Evolutionary conservation across 1,140 invertebrate genomes (phyloP).

Genomic region (Drosophila tropicalis): DNA sequence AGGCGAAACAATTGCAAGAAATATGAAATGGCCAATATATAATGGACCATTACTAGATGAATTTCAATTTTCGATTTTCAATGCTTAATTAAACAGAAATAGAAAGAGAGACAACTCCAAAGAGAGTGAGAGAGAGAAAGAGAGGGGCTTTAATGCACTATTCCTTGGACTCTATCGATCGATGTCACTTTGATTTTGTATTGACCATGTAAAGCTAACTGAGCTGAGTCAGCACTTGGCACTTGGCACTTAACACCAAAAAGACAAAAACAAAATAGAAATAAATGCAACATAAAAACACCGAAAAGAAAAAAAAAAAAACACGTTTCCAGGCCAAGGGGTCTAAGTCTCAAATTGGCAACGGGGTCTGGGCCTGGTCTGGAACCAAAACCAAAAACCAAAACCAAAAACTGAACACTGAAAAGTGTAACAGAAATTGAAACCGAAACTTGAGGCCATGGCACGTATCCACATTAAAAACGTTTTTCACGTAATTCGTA

Average conservation of each 20-base stretch:
- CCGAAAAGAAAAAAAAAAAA: conserved; percentile 42
- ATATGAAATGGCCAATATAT: conserved; percentile 5
- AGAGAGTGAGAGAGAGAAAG: background rate
- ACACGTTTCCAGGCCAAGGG: conserved; percentile 65
- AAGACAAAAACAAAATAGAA: conserved; percentile 3
- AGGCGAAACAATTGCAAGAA: conserved; percentile 24
- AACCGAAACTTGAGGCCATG: conserved; percentile 51
- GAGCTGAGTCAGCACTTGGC: conserved; percentile 8
- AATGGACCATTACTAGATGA: conserved; percentile 7
- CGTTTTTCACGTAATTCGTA: conserved; percentile 41
- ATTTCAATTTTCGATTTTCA: conserved; percentile 4
- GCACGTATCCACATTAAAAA: conserved; percentile 45
- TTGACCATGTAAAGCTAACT: conserved; percentile 4
- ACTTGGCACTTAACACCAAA: conserved; percentile 11
- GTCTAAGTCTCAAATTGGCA: conserved; percentile 53
- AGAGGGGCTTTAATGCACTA: background rate
- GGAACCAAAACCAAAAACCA: conserved; percentile 21
- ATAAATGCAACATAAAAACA: conserved; percentile 31
- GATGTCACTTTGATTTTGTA: conserved; percentile 10
- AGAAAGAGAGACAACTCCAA: background rate
- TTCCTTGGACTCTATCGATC: conserved; percentile 9
- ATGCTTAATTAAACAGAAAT: background rate
- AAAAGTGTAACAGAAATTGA: conserved; percentile 9
- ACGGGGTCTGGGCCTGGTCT: conserved; percentile 26
- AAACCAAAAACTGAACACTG: conserved; percentile 4